phyloP scores from a whole-genome alignment of 1,140 invertebrate species.

The Lamellibrachia luymesi region DNA sequence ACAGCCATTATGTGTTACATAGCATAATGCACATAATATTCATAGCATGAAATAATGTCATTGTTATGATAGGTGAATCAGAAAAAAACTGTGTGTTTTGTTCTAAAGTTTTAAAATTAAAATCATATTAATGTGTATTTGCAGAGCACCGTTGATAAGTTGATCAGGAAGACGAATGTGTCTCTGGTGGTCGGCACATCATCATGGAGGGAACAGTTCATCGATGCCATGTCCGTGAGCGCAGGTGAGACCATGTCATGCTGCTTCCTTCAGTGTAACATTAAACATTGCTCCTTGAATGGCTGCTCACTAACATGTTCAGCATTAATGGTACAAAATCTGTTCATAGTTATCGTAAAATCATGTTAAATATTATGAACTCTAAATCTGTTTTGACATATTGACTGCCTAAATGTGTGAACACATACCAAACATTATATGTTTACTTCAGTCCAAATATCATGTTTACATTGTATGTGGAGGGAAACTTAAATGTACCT shows the following conservation, averaged over 20 bases:
- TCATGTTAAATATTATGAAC: background rate
- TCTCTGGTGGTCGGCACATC: constrained; percentile 91
- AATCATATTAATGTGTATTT: constrained; percentile 35
- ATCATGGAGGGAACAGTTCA: constrained; percentile 97
- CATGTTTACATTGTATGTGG: too few species aligned
- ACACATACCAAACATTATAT: too few species aligned
- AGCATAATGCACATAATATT: too few species aligned
- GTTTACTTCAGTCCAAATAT: too few species aligned
- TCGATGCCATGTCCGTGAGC: constrained; percentile 91
- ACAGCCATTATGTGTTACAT: too few species aligned
- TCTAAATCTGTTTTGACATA: background rate
- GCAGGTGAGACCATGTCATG: constrained; percentile 65
- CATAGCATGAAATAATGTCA: background rate
- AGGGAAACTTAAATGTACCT: too few species aligned
- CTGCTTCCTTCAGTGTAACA: background rate
- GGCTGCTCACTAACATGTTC: background rate
- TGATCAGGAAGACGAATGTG: constrained; percentile 92
- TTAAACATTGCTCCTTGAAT: background rate
- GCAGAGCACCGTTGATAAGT: constrained; percentile 95
- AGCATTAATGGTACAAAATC: background rate
- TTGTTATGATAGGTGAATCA: background rate
- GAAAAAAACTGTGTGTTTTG: background rate
- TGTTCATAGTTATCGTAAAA: background rate
- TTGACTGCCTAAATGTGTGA: too few species aligned
- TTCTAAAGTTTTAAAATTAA: background rate